Evolutionary conservation across 2,888 invertebrate species (phyloP), one percentile per base, ranked within the genome.

Genomic region (Morpho helenor): DNA sequence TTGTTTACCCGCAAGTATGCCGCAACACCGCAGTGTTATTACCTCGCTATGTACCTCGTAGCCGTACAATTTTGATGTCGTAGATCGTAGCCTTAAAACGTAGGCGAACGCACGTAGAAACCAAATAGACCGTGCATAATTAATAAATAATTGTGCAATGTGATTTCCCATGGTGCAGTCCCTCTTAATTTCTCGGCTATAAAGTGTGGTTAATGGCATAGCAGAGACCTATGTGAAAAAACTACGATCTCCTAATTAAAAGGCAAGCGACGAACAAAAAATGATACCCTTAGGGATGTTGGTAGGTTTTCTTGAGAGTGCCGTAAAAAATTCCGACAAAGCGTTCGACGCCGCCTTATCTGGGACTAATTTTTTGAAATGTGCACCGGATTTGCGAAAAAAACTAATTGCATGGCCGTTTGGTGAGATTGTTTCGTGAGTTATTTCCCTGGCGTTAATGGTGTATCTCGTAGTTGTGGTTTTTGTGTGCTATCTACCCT

Each of bases 301-400:
- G 63, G 62, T 73, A 72, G 80, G 82, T 84, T 79, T 77, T 78
- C 59, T 59, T 51, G 61, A 72, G 76, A 68, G 74, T 66, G 67
- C 63, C 48, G 63, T 74, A 84, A 86, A 86, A 87, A 85, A 72
- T 75, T 71, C 88, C 88, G 87, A 84, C 89, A 88, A 89, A 89
- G 83, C 68, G 60, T 63, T 68, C 73, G 72, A 65, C 56, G 65
- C 70, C 66, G 72, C 70, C 74, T 76, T 84, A 81, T 82, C 82
- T 79, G 70, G 71, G 71, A 70, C 74, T 71, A 72, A 45, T 80
- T 82, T 78, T 74, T 73, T 70, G 72, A 80, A 79, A 77, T 81
- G 74, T 76, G 74, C 71, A 74, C 66, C 69, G 71, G 69, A 70
- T 67, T 73, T 69, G 77, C 70, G 69, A 70, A 71, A 74, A 76